Evolutionary conservation across 2,113 vertebrate genomes (phyloP).

Genomic region (Tachuris rubrigastra): DNA sequence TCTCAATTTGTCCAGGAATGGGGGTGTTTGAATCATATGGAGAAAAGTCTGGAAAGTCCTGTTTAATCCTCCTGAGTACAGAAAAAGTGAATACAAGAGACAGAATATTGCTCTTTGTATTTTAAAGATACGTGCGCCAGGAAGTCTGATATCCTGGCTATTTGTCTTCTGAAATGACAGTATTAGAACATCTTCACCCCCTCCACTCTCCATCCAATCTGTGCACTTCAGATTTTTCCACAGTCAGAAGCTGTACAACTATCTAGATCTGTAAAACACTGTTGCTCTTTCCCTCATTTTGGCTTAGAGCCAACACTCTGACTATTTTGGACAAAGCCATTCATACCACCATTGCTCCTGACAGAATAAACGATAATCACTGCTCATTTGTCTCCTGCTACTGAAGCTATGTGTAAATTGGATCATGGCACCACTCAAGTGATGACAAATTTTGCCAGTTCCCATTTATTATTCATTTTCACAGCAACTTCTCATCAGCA

Average conservation of each 20-base stretch:
- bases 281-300: background rate
- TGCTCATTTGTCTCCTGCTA: conserved; percentile 8
- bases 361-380: conserved; percentile 42
- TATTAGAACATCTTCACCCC: background rate
- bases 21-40: background rate
- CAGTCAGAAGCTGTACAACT: background rate
- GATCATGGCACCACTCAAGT: background rate
- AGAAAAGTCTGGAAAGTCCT: background rate
- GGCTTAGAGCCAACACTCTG: conserved; percentile 1
- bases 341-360: conserved; percentile 3
- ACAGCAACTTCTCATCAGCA: background rate
- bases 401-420: conserved; percentile 29
- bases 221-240: background rate
- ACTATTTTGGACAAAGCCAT: conserved; percentile 39
- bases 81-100: background rate
- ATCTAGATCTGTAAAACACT: background rate
- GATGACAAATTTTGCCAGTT: conserved; percentile 31
- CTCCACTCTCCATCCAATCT: background rate
- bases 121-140: background rate
- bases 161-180: background rate
- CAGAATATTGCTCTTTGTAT: background rate
- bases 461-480: conserved; percentile 19
- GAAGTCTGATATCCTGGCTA: background rate
- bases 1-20: background rate
- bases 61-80: background rate